These are phyloP conservation scores for Erebia ligea DNA, from an alignment of 2,888 invertebrate genomes.

Conservation along the genomic window DNA sequence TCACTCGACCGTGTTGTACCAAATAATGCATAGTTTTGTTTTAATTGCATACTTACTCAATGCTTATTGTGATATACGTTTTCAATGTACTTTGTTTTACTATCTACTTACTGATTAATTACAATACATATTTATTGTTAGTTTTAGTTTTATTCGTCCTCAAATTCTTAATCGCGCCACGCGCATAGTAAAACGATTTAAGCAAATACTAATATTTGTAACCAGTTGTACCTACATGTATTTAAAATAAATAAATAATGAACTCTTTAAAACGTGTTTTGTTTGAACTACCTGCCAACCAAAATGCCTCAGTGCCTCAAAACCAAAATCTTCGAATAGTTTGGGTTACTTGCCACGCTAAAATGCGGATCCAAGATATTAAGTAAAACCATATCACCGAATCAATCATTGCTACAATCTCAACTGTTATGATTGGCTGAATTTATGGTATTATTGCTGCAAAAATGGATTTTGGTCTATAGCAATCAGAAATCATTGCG, in stretches of 20 bases:
- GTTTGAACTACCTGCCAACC: background rate
- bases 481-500: too few relatives aligned
- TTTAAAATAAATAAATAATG: conserved; percentile 52
- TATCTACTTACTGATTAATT: conserved; percentile 21
- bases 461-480: too few relatives aligned
- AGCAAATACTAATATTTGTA: conserved; percentile 50
- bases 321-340: too few relatives aligned
- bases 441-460: too few relatives aligned
- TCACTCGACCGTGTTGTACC: conserved; percentile 25
- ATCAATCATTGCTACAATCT: too few relatives aligned
- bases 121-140: conserved; percentile 41
- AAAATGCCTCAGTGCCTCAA: too few relatives aligned
- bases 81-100: conserved; percentile 31
- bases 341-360: too few relatives aligned
- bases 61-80: conserved; percentile 41
- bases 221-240: conserved; percentile 60
- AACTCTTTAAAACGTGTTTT: conserved; percentile 14
- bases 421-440: too few relatives aligned
- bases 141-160: conserved; percentile 38
- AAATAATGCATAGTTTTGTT: conserved; percentile 38
- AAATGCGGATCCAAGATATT: too few relatives aligned
- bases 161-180: conserved; percentile 28
- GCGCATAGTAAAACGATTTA: conserved; percentile 35
- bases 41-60: conserved; percentile 37
- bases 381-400: too few relatives aligned